These are phyloP conservation scores for Pogoniulus pusillus DNA, from an alignment of 2,797 vertebrate species.

Conservation along the genomic window DNA sequence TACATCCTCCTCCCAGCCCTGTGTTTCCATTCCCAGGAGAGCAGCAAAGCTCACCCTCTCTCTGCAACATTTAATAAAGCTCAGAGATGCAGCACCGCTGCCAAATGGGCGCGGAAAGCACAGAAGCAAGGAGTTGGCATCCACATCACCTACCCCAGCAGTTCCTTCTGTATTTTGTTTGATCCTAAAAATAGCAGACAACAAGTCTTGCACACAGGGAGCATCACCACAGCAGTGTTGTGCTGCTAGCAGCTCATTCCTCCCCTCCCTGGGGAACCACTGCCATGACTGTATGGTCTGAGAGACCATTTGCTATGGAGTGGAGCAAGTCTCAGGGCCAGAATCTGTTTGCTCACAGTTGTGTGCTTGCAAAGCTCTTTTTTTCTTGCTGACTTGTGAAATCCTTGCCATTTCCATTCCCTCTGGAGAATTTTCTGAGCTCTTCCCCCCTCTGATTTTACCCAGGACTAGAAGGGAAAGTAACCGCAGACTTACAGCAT, in stretches of 20 bases:
- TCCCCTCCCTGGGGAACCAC: neutral
- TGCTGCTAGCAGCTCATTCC: neutral
- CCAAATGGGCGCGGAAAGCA: neutral
- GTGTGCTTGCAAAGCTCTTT: neutral
- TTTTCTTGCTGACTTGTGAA: neutral
- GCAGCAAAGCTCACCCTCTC: neutral
- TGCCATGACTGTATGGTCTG: fast-evolving
- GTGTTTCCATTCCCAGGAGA: neutral
- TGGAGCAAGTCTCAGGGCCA: neutral
- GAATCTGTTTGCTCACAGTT: neutral
- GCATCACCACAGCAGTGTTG: fast-evolving
- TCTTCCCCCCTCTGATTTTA: neutral
- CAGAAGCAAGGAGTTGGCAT: neutral
- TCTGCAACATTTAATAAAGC: neutral
- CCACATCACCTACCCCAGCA: neutral
- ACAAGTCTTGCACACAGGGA: neutral
- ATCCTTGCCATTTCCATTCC: neutral
- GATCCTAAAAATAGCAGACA: neutral
- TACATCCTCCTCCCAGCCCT: neutral
- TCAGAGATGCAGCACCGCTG: neutral
- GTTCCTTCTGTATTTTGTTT: neutral
- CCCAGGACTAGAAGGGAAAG: neutral
- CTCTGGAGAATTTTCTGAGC: neutral
- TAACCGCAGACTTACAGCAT: too few species aligned
- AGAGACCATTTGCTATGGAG: neutral